Evolutionary conservation across 1,140 invertebrate genomes (phyloP).

Genomic region (Aphidius ervi): DNA sequence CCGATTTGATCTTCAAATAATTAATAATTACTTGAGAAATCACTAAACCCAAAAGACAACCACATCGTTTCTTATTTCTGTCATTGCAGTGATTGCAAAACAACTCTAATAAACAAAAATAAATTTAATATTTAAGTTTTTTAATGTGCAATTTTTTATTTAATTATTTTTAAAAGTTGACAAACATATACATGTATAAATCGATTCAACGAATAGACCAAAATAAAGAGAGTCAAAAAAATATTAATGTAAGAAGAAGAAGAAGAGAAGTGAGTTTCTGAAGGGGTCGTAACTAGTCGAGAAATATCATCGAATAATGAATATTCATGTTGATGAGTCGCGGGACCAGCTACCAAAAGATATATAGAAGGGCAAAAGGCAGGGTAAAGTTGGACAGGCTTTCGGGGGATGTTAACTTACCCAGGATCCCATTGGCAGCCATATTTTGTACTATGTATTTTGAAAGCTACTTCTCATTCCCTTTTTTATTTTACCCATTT

Average conservation of each 20-base stretch:
- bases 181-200: constrained; percentile 42
- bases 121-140: too few relatives aligned
- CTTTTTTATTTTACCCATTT: constrained; percentile 30
- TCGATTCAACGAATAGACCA: constrained; percentile 36
- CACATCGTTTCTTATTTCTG: constrained; percentile 6
- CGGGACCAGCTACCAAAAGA: constrained; percentile 35
- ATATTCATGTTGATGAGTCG: constrained; percentile 54
- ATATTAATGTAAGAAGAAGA: constrained; percentile 26
- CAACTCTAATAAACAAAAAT: too few relatives aligned
- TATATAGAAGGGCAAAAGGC: constrained; percentile 38
- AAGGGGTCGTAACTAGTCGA: constrained; percentile 25
- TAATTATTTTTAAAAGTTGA: constrained; percentile 7
- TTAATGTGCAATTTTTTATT: too few relatives aligned
- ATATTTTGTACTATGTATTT: constrained; percentile 51
- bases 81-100: constrained; percentile 1
- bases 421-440: constrained; percentile 49
- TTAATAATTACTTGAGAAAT: constrained; percentile 1
- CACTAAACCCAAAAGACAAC: constrained; percentile 5
- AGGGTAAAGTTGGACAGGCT: constrained; percentile 1
- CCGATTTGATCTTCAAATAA: constrained; percentile 4
- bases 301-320: constrained; percentile 56
- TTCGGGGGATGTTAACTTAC: constrained; percentile 46
- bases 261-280: constrained; percentile 24
- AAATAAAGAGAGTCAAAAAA: constrained; percentile 13
- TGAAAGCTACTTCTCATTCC: constrained; percentile 16